Base-by-base conservation (phyloP, 2,888 invertebrate species). In the Pseudococcus viburni region DNA sequence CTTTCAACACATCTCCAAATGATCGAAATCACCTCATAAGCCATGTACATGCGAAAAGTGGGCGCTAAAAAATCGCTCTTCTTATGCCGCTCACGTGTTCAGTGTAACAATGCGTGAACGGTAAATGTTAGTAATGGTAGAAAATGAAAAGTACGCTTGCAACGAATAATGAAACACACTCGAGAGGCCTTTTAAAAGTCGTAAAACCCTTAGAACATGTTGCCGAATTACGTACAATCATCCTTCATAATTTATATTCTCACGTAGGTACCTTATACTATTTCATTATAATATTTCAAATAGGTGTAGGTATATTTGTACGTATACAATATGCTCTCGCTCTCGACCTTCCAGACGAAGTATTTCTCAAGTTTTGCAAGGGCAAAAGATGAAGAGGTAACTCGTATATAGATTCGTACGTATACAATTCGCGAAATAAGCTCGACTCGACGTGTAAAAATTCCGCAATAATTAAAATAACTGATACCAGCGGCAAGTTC, bases 131-230 rank as follows among this genome's bases (percentile, higher is more conserved):
- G 80, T 83, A 22, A 83, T 83, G 46, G 33, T 26, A 46, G 80
- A 46, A 83, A 46, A 83, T 83, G 80, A 83, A 83, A 83, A 46
- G 80, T 46, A 83, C 80, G 42, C 46, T 83, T 17, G 80, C 80
- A 46, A 42, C 46, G 80, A 83, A 46, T 83, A 83, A 83, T 83
- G 80, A 83, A 83, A 83, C 80, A 46, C 46, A 83, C 80, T 83
- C 80, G 46, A 83, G 80, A 83, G 80, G 46, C 80, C 80, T 83
- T 83, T 83, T 83, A 83, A 83, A 83, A 83, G 80, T 83, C 80
- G 80, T 83, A 83, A 83, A 83, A 83, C 80, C 80, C 80, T 83
- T 19, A 83, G 80, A 83, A 83, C 80, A 83, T 83, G 80, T 83
- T 83, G 80, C 80, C 80, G 80, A 83, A 83, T 83, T 83, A 46